Conservation (phyloP, 2,797 vertebrate genomes). For the Otolemur crassicaudatus region DNA sequence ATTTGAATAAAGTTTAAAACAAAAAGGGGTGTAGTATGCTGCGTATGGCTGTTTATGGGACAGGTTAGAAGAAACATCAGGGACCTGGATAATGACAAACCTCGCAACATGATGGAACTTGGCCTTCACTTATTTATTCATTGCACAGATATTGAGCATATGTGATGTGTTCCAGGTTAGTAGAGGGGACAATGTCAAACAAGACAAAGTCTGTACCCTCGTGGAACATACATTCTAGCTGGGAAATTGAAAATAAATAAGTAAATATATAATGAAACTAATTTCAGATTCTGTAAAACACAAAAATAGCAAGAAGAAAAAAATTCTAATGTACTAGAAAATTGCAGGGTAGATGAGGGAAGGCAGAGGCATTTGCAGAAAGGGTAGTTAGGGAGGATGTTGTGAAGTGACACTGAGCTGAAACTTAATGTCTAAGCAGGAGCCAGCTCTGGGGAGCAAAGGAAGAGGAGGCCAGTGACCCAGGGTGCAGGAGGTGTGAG, state of each 20-base stretch:
- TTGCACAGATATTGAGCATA: fast-evolving
- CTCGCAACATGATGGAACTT: neutral
- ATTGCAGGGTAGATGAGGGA: neutral
- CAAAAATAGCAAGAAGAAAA: neutral
- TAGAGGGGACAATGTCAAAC: neutral
- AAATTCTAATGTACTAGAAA: neutral
- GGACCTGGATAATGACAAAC: neutral
- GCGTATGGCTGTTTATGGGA: neutral
- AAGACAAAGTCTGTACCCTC: neutral
- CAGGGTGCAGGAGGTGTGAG: no score
- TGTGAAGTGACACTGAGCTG: neutral
- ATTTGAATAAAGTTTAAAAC: no score
- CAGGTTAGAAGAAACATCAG: neutral
- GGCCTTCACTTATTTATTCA: neutral
- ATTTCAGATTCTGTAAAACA: neutral
- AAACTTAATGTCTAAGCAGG: neutral
- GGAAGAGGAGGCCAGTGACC: neutral
- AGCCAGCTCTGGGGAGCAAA: fast-evolving
- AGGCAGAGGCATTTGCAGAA: neutral
- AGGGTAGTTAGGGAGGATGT: neutral
- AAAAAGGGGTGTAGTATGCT: neutral
- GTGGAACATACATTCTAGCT: neutral
- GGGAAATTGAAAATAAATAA: neutral
- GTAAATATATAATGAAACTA: neutral
- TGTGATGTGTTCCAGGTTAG: neutral